phyloP scores from a whole-genome alignment of 2,888 invertebrate species.

The Lepeophtheirus nordmannii region DNA sequence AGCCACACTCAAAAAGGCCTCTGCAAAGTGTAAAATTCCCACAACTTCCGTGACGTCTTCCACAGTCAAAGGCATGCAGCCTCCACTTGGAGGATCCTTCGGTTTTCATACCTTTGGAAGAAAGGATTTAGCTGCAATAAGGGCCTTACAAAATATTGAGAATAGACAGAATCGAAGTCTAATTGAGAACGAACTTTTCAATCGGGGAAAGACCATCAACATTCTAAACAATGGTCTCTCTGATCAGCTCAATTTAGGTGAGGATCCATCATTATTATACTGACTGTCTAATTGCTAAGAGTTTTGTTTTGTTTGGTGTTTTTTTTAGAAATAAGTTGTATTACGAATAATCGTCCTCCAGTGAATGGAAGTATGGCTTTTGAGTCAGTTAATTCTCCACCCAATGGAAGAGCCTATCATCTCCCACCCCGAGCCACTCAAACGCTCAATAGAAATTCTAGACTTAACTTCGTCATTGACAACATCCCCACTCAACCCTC shows the following conservation, averaged over 20 bases:
- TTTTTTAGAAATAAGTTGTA: not conserved
- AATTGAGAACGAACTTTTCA: not conserved
- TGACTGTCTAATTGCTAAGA: not conserved
- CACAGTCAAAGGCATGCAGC: not conserved
- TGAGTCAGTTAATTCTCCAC: not conserved
- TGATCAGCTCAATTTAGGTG: slow-evolving; percentile 4
- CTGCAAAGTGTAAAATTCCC: not conserved
- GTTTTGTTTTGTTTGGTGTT: too few relatives aligned
- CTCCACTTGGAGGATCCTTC: not conserved
- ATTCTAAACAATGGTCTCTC: slow-evolving; percentile 1
- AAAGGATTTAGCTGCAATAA: not conserved
- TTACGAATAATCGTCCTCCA: not conserved
- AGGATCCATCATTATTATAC: not conserved
- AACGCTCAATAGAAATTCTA: not conserved
- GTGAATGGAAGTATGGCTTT: not conserved
- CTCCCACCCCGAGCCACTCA: not conserved
- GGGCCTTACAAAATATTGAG: not conserved
- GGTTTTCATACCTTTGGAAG: not conserved
- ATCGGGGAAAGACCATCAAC: not conserved
- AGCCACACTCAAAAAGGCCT: slow-evolving; percentile 5
- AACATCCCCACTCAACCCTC: not conserved
- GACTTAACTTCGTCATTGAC: not conserved
- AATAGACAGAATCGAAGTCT: not conserved
- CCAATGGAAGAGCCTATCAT: not conserved
- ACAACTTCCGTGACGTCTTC: not conserved